Base-by-base conservation (phyloP, 1,140 invertebrate genomes). In the Mamestra configurata region DNA sequence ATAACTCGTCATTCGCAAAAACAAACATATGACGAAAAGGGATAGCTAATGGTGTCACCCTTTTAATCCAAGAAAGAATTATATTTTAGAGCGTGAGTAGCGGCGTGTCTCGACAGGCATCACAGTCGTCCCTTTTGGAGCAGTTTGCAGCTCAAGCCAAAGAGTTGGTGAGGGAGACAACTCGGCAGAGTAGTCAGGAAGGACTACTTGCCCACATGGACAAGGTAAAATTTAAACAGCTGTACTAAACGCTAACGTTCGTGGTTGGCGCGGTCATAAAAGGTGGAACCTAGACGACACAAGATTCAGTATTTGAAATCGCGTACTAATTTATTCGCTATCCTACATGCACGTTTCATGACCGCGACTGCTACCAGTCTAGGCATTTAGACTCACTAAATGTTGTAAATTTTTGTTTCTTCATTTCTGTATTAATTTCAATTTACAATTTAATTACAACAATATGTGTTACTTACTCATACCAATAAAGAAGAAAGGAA, bases 171-270 rank as follows among this genome's bases (percentile, higher is more conserved):
- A 95, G 97, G 55, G 98, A 98, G 89, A 98, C 97, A 0, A 98
- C 97, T 0, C 96, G 98, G 7, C 98, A 98, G 91, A 97, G 97
- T 86, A 98, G 98, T 86, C 98, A 98, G 91, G 98, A 98, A 88
- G 98, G 98, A 18, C 84, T 98, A 0, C 92, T 98, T n/a, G 98
- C 98, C 11, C 98, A 98, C 77, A 98, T 98, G 96, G 98, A 98
- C 84, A 98, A 98, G 96, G 97, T 98, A 83, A 80, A 5, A 20
- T 35, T 24, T 22, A 49, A 20, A 37, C 6, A 46, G 3, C 5
- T 24, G 3, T 49, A 49, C 13, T 3, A n/a, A 15, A 49, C 43
- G 43, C 15, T 15, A 49, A 49, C 15, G 43, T 49, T 49, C 43
- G 43, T 49, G 43, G 15, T 49, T 4, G 15, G 15, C 15, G 43